Base-by-base conservation (phyloP, 2,888 invertebrate genomes). In the Busseola fusca region DNA sequence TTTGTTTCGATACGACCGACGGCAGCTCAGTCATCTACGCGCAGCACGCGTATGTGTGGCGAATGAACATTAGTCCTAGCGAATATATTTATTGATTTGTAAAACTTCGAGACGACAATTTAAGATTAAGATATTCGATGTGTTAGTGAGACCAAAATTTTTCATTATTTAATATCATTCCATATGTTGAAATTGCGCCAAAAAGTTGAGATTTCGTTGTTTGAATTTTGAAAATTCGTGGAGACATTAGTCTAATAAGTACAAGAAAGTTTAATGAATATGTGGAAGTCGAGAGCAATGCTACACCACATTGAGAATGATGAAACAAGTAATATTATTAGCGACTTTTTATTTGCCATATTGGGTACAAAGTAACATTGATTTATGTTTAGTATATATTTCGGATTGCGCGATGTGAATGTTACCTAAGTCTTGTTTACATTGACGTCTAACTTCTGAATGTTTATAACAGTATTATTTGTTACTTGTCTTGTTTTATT, bases 71-170 rank as follows among this genome's bases (percentile, higher is more conserved):
- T 72, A 74, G 54, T 48, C 48, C 30, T 71, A 69, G 54, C 62
- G 9, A 69, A 68, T 69, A 69, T 78, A 74, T 62, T 74, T 79
- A 76, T 82, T 81, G n/a, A 83, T 77, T 80, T 70, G 52, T 71
- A 69, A 81, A 67, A 75, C 60, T 64, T 78, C 66, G 64, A 65
- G 59, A 80, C 72, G 52, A 71, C 70, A 60, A 59, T 54, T 48
- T 81, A 73, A 78, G 37, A 52, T 34, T 81, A 76, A 74, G 81
- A 71, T 74, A 67, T 78, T 78, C 67, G 72, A 82, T 75, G 67
- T 74, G 80, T 84, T 78, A 82, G 74, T 76, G 83, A 84, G 80
- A 84, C 84, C 84, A 84, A 84, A 71, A 50, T 69, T 79, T 59
- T 70, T 80, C 34, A 69, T 77, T 73, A 65, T 62, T 66, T 67